A percentile compares a stretch with the other conserved stretches of the same genome.
phyloP scores from a whole-genome alignment of 2,888 invertebrate species.

The Leptinotarsa rubiginosa region DNA sequence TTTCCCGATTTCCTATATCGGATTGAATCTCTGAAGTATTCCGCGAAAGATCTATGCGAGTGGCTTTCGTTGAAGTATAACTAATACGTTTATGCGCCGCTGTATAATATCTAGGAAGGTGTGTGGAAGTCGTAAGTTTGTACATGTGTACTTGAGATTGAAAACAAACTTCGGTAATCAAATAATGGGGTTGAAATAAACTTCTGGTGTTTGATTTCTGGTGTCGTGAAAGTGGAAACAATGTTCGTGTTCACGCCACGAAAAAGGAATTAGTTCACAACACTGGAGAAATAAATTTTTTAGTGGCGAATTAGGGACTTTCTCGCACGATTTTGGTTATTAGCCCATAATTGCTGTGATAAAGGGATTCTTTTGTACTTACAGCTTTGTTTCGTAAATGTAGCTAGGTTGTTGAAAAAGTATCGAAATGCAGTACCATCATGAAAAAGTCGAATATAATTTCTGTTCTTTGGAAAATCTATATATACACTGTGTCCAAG shows the following conservation, averaged over 20 bases:
- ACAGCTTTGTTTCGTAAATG: too few species aligned
- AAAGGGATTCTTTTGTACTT: background rate
- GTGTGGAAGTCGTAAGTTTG: background rate
- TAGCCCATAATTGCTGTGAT: background rate
- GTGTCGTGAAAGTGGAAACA: background rate
- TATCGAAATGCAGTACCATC: too few species aligned
- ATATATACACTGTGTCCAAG: too few species aligned
- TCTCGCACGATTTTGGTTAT: background rate
- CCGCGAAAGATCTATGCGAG: constrained; percentile 4
- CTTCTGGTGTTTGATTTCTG: background rate
- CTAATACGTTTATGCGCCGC: background rate
- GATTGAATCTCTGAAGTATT: constrained; percentile 21
- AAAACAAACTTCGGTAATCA: background rate
- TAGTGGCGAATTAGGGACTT: background rate
- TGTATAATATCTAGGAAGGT: background rate
- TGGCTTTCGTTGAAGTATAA: background rate
- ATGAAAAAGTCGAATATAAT: too few species aligned
- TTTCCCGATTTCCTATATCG: constrained; percentile 19
- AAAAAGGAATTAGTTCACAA: background rate
- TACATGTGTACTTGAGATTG: background rate
- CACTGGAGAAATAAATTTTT: background rate
- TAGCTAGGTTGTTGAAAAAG: too few species aligned
- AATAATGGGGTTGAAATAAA: background rate
- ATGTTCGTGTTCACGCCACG: background rate
- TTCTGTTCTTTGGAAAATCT: too few species aligned